Evolutionary conservation across 2,888 invertebrate species (phyloP), one percentile per base, ranked within the genome.

Genomic region (Eupithecia exiguata): DNA sequence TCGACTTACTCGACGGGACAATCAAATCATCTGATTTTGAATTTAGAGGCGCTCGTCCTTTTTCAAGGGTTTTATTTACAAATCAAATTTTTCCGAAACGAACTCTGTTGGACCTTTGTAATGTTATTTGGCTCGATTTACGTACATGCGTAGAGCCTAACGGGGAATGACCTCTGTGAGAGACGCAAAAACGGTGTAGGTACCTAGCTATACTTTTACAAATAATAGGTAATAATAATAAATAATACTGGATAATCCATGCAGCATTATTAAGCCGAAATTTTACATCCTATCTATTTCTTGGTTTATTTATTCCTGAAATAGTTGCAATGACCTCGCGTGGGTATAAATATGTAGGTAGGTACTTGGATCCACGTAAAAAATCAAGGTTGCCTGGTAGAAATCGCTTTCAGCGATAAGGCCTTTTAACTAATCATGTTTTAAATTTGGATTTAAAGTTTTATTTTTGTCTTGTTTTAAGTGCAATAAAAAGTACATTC

Each of bases 11-110:
- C 77, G 74, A 74, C 77, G 79, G 74, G 77, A 84, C 84, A 89
- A 90, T 89, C 84, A 84, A 87, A 89, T 88, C 85, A 89, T 81
- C 83, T 84, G 86, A 86, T 86, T 88, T 82, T 78, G 78, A 78
- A 87, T 87, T 89, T 86, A 87, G 82, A 84, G 80, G 74, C 74
- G 77, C 78, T 83, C 84, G 81, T 80, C 82, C 81, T 82, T 81
- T 70, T 78, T 76, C 76, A 78, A 84, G 77, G 81, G 84, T 79
- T 86, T 84, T 88, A 88, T 89, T 87, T 89, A 84, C 84, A 88
- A 88, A 88, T 87, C 86, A 87, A 86, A 86, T 89, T 89, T 87
- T 86, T 86, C 78, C 79, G 78, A 83, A 86, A 84, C 84, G 82
- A 82, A 80, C 78, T 79, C 78, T 75, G 74, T 79, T 53, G 72